Evolutionary conservation across 2,888 invertebrate species (phyloP).

Genomic region (Bombylius discolor): DNA sequence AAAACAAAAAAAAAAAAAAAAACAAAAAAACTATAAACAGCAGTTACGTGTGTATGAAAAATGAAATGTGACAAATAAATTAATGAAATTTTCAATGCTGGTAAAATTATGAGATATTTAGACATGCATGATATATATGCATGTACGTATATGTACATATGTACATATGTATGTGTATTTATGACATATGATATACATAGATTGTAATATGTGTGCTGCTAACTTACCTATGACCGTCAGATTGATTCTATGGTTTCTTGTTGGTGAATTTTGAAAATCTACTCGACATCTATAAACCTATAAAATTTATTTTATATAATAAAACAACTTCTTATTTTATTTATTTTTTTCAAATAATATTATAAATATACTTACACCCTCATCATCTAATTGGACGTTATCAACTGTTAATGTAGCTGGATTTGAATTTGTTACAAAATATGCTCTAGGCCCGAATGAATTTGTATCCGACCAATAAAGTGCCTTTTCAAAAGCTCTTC

Average conservation of each 20-base stretch:
- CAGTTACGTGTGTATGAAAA: too few relatives aligned
- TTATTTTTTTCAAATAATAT: too few relatives aligned
- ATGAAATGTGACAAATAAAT: too few relatives aligned
- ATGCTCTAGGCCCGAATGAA: conserved; percentile 72
- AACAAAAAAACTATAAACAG: too few relatives aligned
- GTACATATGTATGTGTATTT: neutral
- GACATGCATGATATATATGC: too few relatives aligned
- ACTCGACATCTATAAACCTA: conserved; percentile 71
- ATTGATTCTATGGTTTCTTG: conserved; percentile 76
- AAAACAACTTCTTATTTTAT: neutral
- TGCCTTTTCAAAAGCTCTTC: conserved; percentile 66
- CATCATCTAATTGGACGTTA: conserved; percentile 73
- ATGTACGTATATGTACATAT: too few relatives aligned
- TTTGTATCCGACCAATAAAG: conserved; percentile 72
- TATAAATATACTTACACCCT: conserved; percentile 44
- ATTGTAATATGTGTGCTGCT: neutral
- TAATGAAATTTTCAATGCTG: too few relatives aligned
- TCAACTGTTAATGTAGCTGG: conserved; percentile 72
- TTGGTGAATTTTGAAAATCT: conserved; percentile 79
- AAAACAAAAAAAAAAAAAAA: too few relatives aligned
- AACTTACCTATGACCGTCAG: conserved; percentile 82
- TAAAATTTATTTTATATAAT: neutral
- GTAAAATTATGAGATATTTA: too few relatives aligned
- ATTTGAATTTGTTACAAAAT: conserved; percentile 66
- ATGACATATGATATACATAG: neutral